These are phyloP conservation scores for Steatornis caripensis DNA, from an alignment of 2,113 vertebrate genomes.

Conservation along the genomic window DNA sequence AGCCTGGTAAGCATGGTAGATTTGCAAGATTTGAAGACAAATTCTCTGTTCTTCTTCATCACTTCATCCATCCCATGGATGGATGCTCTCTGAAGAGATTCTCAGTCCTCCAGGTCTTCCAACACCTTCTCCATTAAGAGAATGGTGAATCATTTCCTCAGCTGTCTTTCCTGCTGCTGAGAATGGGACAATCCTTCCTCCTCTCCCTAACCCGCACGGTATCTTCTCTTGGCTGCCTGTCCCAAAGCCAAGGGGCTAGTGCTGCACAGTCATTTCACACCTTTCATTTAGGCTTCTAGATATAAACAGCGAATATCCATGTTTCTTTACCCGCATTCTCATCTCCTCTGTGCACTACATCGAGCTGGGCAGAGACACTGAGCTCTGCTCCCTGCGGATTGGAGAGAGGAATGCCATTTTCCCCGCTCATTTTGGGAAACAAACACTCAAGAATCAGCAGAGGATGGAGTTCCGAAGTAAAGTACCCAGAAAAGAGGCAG, in stretches of 20 bases:
- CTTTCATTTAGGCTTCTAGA: background rate
- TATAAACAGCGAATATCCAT: background rate
- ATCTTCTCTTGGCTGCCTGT: background rate
- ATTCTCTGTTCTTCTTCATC: background rate
- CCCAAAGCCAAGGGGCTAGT: background rate
- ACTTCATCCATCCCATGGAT: background rate
- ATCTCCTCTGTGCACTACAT: accelerated
- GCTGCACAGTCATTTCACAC: background rate
- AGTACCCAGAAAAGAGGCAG: background rate
- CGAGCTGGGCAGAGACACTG: background rate
- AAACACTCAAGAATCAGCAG: background rate
- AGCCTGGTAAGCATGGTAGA: accelerated
- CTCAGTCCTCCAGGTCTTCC: background rate
- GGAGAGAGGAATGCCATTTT: background rate
- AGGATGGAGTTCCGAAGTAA: background rate
- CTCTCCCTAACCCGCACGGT: background rate
- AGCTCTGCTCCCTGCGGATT: background rate
- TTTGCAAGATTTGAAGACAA: background rate
- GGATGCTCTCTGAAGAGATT: background rate
- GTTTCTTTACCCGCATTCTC: background rate
- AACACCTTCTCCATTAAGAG: background rate
- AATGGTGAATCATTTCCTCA: background rate
- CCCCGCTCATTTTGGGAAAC: background rate
- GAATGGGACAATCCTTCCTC: background rate
- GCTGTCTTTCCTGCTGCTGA: background rate